Evolutionary conservation across 2,888 invertebrate species (phyloP).

Genomic region (Eristalis intricaria): DNA sequence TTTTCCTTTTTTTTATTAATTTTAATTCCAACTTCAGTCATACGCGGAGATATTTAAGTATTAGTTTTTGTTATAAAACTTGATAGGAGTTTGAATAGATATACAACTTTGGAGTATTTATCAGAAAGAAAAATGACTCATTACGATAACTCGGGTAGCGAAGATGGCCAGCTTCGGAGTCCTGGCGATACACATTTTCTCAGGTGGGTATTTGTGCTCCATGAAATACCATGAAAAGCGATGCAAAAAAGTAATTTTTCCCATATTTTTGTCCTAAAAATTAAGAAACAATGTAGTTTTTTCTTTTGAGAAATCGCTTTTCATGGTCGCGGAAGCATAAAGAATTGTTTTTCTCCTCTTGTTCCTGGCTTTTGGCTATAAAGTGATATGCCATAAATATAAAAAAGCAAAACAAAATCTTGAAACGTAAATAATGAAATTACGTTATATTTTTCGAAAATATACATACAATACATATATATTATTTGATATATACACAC

Average conservation of each 20-base stretch:
- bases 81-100: conserved; percentile 3
- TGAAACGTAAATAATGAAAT: conserved; percentile 55
- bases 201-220: conserved; percentile 79
- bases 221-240: conserved; percentile 76
- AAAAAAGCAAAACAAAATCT: conserved; percentile 28
- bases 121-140: conserved; percentile 66
- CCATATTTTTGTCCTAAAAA: conserved; percentile 16
- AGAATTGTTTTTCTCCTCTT: conserved; percentile 66
- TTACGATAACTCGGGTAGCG: conserved; percentile 83
- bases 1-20: conserved; percentile 37
- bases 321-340: conserved; percentile 67
- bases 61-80: neutral
- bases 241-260: conserved; percentile 45
- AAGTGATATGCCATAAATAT: conserved; percentile 44
- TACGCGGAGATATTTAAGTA: conserved; percentile 18
- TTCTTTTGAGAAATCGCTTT: conserved; percentile 56
- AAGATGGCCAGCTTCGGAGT: conserved; percentile 92
- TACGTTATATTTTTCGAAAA: conserved; percentile 46
- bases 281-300: neutral
- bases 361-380: conserved; percentile 70
- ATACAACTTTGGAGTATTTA: neutral
- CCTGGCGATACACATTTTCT: conserved; percentile 84
- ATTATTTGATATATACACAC: conserved; percentile 33
- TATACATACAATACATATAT: conserved; percentile 35
- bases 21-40: conserved; percentile 33